Evolutionary conservation across 2,113 vertebrate genomes (phyloP).

Genomic region (Electrona antarctica): DNA sequence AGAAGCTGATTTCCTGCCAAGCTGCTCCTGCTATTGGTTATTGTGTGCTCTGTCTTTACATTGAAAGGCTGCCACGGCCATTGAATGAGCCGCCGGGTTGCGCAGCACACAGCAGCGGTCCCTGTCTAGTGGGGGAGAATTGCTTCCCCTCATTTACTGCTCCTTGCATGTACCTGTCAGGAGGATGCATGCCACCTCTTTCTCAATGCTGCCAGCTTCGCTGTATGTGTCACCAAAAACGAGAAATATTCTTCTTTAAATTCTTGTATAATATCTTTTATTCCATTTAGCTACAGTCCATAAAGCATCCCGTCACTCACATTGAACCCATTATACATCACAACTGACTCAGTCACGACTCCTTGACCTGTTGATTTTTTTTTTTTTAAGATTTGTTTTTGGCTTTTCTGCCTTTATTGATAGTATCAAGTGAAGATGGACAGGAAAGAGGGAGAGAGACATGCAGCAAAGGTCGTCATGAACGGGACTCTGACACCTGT

Average conservation of each 20-base stretch:
- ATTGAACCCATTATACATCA: too few species aligned
- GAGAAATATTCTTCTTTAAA: not conserved
- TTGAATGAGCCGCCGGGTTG: slow-evolving; percentile 40
- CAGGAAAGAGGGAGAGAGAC: too few species aligned
- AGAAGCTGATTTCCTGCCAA: slow-evolving; percentile 66
- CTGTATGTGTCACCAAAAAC: not conserved
- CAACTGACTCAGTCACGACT: too few species aligned
- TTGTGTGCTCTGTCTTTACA: slow-evolving; percentile 46
- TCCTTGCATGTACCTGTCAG: not conserved
- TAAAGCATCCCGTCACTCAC: not conserved
- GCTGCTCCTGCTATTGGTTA: slow-evolving; percentile 46
- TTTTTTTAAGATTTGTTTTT: too few species aligned
- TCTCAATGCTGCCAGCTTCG: not conserved
- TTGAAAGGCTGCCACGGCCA: slow-evolving; percentile 44
- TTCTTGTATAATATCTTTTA: not conserved
- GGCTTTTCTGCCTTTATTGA: too few species aligned
- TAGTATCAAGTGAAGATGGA: too few species aligned
- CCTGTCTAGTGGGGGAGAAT: not conserved
- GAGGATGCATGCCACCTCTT: slow-evolving; percentile 1
- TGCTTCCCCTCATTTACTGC: slow-evolving; percentile 20
- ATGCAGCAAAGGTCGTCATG: too few species aligned
- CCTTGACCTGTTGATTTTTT: too few species aligned
- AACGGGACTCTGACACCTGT: too few species aligned
- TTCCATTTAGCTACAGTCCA: slow-evolving; percentile 4
- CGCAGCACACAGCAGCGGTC: slow-evolving; percentile 35